Conservation (phyloP, 2,888 invertebrate species). For the Nemotelus nigrinus region DNA sequence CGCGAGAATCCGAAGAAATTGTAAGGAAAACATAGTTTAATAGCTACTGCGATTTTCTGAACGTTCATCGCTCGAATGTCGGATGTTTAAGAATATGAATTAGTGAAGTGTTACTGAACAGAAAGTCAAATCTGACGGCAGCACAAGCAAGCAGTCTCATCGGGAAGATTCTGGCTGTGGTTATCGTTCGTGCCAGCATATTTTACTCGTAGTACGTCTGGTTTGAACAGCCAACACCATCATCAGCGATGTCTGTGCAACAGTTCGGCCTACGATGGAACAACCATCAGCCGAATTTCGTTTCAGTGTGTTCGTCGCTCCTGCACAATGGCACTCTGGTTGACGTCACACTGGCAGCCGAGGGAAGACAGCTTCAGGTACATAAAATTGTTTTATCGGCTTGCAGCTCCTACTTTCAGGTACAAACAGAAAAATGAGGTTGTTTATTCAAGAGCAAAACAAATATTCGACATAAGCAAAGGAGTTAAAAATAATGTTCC, state of each 20-base stretch:
- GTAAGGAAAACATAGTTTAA: neutral
- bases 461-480: neutral
- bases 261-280: constrained; percentile 90
- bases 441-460: neutral
- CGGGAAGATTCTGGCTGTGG: no score
- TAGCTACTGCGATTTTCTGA: no score
- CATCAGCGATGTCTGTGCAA: constrained; percentile 72
- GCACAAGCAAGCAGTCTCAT: no score
- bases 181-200: no score
- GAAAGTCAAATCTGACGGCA: no score
- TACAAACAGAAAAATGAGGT: constrained; percentile 58
- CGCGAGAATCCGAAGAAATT: constrained; percentile 11
- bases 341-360: constrained; percentile 91
- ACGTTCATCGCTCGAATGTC: no score
- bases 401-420: constrained; percentile 93
- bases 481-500: neutral
- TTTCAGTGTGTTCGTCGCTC: constrained; percentile 83
- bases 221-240: no score
- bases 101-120: no score
- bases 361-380: constrained; percentile 86
- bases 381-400: constrained; percentile 91
- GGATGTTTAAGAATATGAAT: no score
- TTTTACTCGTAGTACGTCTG: no score
- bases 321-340: constrained; percentile 85
- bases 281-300: constrained; percentile 93